Evolutionary conservation across 2,888 invertebrate species (phyloP).

Genomic region (Drosophila atripex): DNA sequence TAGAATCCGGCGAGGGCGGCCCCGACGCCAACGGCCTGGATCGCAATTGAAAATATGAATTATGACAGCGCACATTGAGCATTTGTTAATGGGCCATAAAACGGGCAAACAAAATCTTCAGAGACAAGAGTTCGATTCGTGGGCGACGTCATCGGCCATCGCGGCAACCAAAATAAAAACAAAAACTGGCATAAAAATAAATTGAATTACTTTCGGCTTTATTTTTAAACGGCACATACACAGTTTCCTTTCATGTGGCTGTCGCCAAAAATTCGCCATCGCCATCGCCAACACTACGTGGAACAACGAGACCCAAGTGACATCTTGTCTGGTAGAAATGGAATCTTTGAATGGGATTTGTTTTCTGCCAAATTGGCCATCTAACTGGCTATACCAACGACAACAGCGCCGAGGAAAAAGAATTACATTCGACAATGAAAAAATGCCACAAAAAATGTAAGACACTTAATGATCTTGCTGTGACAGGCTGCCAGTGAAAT

Average conservation of each 20-base stretch:
- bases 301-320: conserved; percentile 55
- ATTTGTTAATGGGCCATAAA: conserved; percentile 42
- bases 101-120: conserved; percentile 31
- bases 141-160: conserved; percentile 32
- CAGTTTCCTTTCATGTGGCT: conserved; percentile 28
- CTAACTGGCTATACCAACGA: conserved; percentile 17
- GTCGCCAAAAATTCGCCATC: conserved; percentile 33
- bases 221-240: conserved; percentile 66
- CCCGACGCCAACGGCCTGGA: conserved; percentile 72
- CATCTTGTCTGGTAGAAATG: conserved; percentile 63
- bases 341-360: conserved; percentile 48
- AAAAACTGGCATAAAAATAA: conserved; percentile 47
- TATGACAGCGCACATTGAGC: conserved; percentile 28
- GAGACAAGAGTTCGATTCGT: conserved; percentile 32
- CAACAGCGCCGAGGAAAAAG: conserved; percentile 2
- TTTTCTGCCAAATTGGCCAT: conserved; percentile 66
- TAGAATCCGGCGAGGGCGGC: conserved; percentile 69
- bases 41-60: conserved; percentile 24
- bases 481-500: conserved; percentile 20
- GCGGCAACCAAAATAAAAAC: conserved; percentile 42
- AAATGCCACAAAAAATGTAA: conserved; percentile 11
- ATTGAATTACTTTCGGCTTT: conserved; percentile 66
- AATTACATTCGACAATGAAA: conserved; percentile 43
- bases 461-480: conserved; percentile 32
- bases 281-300: not conserved